phyloP scores from a whole-genome alignment of 2,797 vertebrate genomes.

The Onychomys leucogaster region DNA sequence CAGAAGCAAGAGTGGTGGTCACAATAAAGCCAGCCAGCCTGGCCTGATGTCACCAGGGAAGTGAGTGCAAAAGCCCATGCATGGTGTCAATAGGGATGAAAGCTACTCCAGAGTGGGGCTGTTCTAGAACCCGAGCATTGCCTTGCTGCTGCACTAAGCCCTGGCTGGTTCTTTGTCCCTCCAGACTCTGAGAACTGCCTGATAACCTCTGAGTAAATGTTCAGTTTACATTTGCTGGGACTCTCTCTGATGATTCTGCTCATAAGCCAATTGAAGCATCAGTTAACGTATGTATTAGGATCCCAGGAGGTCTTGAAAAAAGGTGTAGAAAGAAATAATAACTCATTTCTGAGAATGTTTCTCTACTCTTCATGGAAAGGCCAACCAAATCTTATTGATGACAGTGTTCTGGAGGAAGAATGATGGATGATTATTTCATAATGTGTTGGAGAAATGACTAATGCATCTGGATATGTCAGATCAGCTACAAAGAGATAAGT shows the following conservation, averaged over 20 bases:
- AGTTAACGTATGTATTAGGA: not conserved
- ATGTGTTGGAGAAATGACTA: constrained; percentile 20
- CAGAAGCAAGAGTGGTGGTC: not conserved
- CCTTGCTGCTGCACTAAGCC: not conserved
- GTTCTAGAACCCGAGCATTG: not conserved
- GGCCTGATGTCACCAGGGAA: too few species aligned
- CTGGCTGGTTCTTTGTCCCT: not conserved
- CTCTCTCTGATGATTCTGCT: constrained; percentile 22
- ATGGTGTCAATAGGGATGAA: not conserved
- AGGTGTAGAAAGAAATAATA: not conserved
- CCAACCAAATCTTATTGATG: constrained; percentile 21
- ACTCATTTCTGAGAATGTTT: constrained; percentile 36
- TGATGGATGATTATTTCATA: not conserved
- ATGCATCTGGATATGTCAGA: not conserved
- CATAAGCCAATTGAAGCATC: not conserved
- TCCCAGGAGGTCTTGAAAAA: constrained; percentile 7
- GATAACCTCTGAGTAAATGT: not conserved
- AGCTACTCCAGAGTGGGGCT: rapidly evolving
- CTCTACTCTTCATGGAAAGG: not conserved
- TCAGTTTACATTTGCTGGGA: not conserved
- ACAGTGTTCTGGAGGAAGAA: not conserved
- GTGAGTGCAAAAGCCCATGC: not conserved
- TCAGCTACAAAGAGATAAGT: constrained; percentile 18
- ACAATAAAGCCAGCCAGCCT: not conserved
- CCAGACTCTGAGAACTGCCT: not conserved